phyloP scores from a whole-genome alignment of 2,113 vertebrate species.

The Menura novaehollandiae region DNA sequence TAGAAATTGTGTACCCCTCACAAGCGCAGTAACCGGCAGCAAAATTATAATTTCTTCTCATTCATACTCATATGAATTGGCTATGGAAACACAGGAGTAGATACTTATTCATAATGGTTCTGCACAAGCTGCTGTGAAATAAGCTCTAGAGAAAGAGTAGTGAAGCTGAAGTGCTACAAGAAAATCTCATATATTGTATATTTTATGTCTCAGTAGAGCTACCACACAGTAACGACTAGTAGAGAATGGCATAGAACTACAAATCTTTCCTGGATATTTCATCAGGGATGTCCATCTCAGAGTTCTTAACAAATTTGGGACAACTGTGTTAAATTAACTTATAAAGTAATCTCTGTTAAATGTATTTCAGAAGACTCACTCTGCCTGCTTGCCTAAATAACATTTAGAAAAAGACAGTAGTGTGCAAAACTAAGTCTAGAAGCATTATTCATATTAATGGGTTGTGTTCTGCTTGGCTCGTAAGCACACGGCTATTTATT shows the following conservation, averaged over 20 bases:
- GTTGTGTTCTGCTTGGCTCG: not conserved
- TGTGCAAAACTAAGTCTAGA: not conserved
- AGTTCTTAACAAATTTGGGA: not conserved
- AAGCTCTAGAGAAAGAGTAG: not conserved
- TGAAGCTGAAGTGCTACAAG: not conserved
- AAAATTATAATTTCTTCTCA: not conserved
- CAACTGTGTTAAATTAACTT: not conserved
- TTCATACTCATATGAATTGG: not conserved
- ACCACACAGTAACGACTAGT: not conserved
- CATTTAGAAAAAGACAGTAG: not conserved
- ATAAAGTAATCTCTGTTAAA: not conserved
- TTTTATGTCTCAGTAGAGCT: not conserved
- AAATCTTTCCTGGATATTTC: constrained; percentile 15
- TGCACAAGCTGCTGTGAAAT: not conserved
- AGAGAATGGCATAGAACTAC: not conserved
- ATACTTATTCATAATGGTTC: not conserved
- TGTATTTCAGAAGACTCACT: not conserved
- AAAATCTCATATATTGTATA: not conserved
- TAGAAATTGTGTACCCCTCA: not conserved
- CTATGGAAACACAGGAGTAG: not conserved
- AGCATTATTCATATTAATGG: not conserved
- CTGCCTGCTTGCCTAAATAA: not conserved
- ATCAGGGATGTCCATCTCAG: not conserved
- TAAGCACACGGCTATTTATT: not conserved
- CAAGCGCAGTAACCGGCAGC: not conserved